Percentiles rank a stretch among this genome's conserved stretches.
phyloP scores from a whole-genome alignment of 1,140 invertebrate species.

The Trinorchestia longiramus region DNA sequence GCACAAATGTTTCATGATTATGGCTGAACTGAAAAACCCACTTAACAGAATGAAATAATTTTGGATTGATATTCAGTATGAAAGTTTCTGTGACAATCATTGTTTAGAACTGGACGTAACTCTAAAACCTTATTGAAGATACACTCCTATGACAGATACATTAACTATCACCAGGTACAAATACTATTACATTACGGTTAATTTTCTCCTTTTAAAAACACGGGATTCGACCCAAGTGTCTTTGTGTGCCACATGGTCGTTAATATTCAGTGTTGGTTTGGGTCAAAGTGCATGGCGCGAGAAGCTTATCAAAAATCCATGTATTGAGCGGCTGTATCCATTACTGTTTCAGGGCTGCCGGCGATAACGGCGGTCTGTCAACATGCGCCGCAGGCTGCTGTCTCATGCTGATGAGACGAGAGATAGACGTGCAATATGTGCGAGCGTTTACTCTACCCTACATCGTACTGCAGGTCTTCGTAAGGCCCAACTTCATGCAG shows the following conservation, averaged over 20 bases:
- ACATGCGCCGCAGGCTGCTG: neutral
- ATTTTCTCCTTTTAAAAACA: neutral
- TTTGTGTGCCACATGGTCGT: neutral
- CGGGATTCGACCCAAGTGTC: neutral
- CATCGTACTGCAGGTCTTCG: no score
- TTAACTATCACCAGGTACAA: no score
- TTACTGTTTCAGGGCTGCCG: neutral
- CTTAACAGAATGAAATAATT: no score
- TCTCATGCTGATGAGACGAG: neutral
- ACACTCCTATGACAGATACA: no score
- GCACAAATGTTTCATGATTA: no score
- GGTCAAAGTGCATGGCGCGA: neutral
- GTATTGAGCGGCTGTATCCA: neutral
- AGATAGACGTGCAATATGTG: neutral
- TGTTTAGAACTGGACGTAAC: no score
- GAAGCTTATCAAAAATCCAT: constrained; percentile 9
- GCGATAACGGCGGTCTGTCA: neutral
- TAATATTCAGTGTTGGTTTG: neutral
- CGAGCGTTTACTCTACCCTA: neutral
- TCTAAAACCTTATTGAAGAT: no score
- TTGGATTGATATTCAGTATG: no score
- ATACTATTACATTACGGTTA: neutral
- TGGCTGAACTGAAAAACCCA: no score
- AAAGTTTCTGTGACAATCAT: no score
- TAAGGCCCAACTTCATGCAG: no score